These are phyloP conservation scores for Tetragonula carbonaria DNA, from an alignment of 2,888 invertebrate species.

Conservation along the genomic window DNA sequence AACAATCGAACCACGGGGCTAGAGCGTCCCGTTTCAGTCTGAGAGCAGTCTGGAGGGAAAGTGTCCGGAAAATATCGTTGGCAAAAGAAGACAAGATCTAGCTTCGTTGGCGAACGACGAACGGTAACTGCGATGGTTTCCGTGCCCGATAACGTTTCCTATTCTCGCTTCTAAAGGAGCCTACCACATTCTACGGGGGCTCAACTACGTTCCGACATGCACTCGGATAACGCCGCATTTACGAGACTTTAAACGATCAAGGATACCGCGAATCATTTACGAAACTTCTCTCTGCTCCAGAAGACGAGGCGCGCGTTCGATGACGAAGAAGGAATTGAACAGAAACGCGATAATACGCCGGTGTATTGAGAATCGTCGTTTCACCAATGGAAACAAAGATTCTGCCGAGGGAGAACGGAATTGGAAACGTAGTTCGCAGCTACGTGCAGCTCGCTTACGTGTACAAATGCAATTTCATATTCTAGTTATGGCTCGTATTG, in stretches of 20 bases:
- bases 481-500: constrained; percentile 25
- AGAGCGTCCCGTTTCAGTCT: constrained; percentile 2
- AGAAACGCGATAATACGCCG: not conserved
- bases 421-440: constrained; percentile 18
- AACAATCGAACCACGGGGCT: constrained; percentile 15
- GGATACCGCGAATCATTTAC: constrained; percentile 46
- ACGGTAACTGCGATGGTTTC: constrained; percentile 41
- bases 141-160: constrained; percentile 56
- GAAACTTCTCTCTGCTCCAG: constrained; percentile 37
- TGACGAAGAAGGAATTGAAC: constrained; percentile 22
- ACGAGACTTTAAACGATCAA: constrained; percentile 20
- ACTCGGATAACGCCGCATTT: not conserved
- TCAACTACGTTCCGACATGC: not conserved
- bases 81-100: constrained; percentile 41
- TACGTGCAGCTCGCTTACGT: constrained; percentile 2
- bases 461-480: constrained; percentile 36
- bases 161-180: constrained; percentile 31
- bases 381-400: not conserved
- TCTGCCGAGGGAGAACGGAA: constrained; percentile 24
- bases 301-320: not conserved
- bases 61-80: constrained; percentile 46
- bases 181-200: not conserved
- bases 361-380: constrained; percentile 16
- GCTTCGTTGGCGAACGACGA: constrained; percentile 54
- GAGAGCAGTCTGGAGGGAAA: constrained; percentile 3